Conservation (phyloP, 2,797 vertebrate genomes). For the Peromyscus aztecus region DNA sequence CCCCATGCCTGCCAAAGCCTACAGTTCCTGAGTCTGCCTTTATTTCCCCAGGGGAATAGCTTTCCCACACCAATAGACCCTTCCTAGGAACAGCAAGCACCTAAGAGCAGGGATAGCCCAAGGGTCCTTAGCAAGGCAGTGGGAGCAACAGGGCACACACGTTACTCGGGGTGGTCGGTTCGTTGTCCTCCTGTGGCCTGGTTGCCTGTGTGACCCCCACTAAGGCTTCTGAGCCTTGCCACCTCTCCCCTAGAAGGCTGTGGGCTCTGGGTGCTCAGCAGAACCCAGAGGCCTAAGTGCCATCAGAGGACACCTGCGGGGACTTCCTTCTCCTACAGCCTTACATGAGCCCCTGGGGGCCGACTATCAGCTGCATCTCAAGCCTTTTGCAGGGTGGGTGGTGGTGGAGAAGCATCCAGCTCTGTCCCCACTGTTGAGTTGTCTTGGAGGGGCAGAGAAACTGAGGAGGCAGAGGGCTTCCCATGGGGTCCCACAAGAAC, state of each 20-base stretch:
- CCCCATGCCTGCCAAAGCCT: background rate
- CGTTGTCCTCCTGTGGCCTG: background rate
- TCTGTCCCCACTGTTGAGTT: slow-evolving; percentile 90
- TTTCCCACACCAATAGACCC: background rate
- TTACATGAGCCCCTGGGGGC: background rate
- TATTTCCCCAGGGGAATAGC: background rate
- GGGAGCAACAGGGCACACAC: background rate
- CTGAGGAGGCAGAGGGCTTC: slow-evolving; percentile 82
- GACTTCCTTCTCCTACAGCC: background rate
- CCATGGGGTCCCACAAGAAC: slow-evolving; percentile 69
- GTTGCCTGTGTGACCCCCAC: background rate
- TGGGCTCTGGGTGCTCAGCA: background rate
- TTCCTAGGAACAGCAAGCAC: background rate
- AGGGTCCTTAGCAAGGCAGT: background rate
- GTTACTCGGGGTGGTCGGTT: background rate
- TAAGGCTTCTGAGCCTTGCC: background rate
- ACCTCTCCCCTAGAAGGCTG: background rate
- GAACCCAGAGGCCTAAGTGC: slow-evolving; percentile 26
- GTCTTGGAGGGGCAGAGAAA: slow-evolving; percentile 85
- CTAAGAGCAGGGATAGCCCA: background rate
- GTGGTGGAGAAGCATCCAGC: slow-evolving; percentile 71
- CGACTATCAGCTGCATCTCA: background rate
- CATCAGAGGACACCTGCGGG: background rate
- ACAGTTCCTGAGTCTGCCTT: background rate
- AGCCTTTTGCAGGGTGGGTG: slow-evolving; percentile 12